Conservation (phyloP, 2,888 invertebrate species). For the Catotricha subobsoleta region DNA sequence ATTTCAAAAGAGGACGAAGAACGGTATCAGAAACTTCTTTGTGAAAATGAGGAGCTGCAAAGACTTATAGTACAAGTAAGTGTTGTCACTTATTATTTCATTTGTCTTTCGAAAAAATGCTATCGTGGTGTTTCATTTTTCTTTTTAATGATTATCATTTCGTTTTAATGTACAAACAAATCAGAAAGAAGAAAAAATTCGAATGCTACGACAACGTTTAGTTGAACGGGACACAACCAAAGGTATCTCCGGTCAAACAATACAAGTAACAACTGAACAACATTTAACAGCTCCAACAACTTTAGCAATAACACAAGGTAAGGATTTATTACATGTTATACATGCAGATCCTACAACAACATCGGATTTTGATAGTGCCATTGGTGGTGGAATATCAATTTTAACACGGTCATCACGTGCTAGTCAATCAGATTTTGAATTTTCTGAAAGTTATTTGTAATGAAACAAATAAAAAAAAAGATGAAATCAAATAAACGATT, state of each 20-base stretch:
- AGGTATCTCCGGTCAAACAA: conserved; percentile 19
- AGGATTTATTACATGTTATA: conserved; percentile 39
- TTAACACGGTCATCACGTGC: conserved; percentile 67
- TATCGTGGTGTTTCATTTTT: too few relatives aligned
- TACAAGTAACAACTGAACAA: conserved; percentile 19
- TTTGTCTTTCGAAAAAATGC: too few relatives aligned
- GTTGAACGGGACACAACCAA: conserved; percentile 55
- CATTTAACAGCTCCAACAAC: conserved; percentile 37
- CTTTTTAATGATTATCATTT: too few relatives aligned
- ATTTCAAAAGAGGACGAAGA: conserved; percentile 88
- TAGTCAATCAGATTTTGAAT: conserved; percentile 73
- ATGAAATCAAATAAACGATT: not conserved
- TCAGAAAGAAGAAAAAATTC: conserved; percentile 81
- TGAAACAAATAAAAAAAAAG: not conserved
- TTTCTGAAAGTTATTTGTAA: conserved; percentile 73
- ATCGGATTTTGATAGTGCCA: conserved; percentile 45
- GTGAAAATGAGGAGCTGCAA: conserved; percentile 92
- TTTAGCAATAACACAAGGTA: conserved; percentile 54
- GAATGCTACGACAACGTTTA: conserved; percentile 59
- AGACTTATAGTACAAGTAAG: conserved; percentile 80
- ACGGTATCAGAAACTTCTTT: conserved; percentile 74
- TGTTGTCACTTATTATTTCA: too few relatives aligned
- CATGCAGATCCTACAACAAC: conserved; percentile 54
- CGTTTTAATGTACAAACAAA: not conserved
- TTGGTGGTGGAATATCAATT: conserved; percentile 46